Base-by-base conservation (phyloP, 2,888 invertebrate genomes). In the Aproaerema taeniolella region DNA sequence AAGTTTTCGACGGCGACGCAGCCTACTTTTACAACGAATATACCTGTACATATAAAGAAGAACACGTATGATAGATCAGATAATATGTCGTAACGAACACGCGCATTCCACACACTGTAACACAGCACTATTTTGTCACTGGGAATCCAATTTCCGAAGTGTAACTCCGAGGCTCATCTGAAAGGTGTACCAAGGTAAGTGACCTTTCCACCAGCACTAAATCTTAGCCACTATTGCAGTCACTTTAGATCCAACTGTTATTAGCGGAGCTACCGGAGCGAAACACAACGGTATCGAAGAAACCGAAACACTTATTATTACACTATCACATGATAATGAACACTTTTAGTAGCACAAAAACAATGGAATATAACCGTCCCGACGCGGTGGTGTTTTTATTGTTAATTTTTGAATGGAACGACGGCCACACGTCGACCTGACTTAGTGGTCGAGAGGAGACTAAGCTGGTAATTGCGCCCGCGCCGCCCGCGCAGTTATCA, bases 241-340 rank as follows among this genome's bases (percentile, higher is more conserved):
- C 61, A 78, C 78, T 72, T 75, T 73, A 73, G 70, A 79, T 77
- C 73, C 76, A 73, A 67, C 61, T 75, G 75, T 74, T 80, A 77
- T 81, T 80, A 83, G 67, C 74, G 68, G 72, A 79, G 72, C 64
- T 80, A 72, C 68, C 78, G 74, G 67, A 78, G 78, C 83, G 77
- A 60, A 62, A 66, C 74, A 61, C 80, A 81, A 81, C 85, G 81
- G 85, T 81, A 78, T 61, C 64, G 66, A 26, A 20, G 20, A 20
- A 20, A 20, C 20, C n/a, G n/a, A 28, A 13, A 6, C 30, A 59
- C 67, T 64, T 61, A 58, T 55, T 57, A 59, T 49, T 53, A 55
- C 53, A 47, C 32, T 32, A 41, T 43, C 39, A 47, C 55, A 49
- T 43, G 44, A 46, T 60, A n/a, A n/a, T 58, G 51, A 47, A 56